These are phyloP conservation scores for Pseudopleuronectes americanus DNA, from an alignment of 2,797 vertebrate genomes.

Conservation along the genomic window DNA sequence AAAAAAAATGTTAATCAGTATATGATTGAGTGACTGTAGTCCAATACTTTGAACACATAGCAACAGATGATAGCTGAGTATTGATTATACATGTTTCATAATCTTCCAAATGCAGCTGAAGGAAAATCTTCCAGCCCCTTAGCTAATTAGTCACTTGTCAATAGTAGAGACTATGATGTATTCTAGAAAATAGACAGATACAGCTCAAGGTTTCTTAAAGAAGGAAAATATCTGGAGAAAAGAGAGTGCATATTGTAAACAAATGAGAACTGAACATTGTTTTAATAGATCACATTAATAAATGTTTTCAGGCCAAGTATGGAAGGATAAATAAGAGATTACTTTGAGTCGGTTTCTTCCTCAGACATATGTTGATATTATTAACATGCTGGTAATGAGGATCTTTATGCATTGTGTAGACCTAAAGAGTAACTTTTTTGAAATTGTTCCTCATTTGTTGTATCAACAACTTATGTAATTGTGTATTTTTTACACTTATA, in stretches of 20 bases:
- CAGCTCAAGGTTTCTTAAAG: slow-evolving; percentile 34
- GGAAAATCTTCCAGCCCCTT: slow-evolving; percentile 57
- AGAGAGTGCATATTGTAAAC: slow-evolving; percentile 20
- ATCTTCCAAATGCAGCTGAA: slow-evolving; percentile 53
- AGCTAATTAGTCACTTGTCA: slow-evolving; percentile 75
- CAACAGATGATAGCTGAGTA: slow-evolving; percentile 54
- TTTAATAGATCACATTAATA: not conserved
- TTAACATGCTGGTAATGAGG: too few relatives aligned
- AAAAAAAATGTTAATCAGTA: slow-evolving; percentile 47
- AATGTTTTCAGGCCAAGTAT: not conserved
- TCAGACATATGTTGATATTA: too few relatives aligned
- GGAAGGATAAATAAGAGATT: not conserved
- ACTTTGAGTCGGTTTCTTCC: too few relatives aligned
- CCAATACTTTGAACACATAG: slow-evolving; percentile 23
- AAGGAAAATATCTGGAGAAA: slow-evolving; percentile 35
- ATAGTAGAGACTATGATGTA: slow-evolving; percentile 70
- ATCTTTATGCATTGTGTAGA: not conserved
- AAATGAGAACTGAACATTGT: not conserved
- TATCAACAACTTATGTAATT: not conserved
- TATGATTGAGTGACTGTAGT: slow-evolving; percentile 52
- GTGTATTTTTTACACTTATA: not conserved
- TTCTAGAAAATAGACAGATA: slow-evolving; percentile 44
- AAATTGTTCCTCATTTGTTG: too few relatives aligned
- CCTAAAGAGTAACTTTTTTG: not conserved
- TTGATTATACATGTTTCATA: slow-evolving; percentile 72